Evolutionary conservation across 1,140 invertebrate genomes (phyloP).

Genomic region (Eueides isabella): DNA sequence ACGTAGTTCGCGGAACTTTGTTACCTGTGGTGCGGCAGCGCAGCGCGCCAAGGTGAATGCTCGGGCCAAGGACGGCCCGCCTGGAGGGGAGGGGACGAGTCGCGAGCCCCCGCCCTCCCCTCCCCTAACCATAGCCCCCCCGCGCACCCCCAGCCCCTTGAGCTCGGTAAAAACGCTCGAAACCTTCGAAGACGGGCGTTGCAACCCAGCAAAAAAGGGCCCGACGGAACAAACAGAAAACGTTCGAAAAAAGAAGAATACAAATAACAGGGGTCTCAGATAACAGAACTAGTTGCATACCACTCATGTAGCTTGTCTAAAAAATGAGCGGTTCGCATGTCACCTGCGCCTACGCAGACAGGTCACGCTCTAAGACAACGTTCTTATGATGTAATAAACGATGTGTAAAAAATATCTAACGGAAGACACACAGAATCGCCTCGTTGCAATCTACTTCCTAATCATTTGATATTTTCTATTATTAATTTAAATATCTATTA

Average conservation of each 20-base stretch:
- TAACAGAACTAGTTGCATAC: conserved; percentile 69
- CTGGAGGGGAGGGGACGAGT: conserved; percentile 51
- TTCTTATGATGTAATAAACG: conserved; percentile 71
- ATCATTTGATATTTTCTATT: conserved; percentile 47
- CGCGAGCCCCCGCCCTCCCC: conserved; percentile 41
- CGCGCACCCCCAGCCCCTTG: conserved; percentile 32
- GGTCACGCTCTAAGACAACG: conserved; percentile 55
- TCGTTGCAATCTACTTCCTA: conserved; percentile 49
- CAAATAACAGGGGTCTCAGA: conserved; percentile 71
- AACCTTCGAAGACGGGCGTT: conserved; percentile 71
- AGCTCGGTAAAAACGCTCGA: conserved; percentile 64
- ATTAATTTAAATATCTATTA: conserved; percentile 20
- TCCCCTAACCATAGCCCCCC: conserved; percentile 37
- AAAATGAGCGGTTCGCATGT: conserved; percentile 68
- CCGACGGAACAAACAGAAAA: conserved; percentile 80
- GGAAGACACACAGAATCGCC: conserved; percentile 65
- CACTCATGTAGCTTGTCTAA: conserved; percentile 37
- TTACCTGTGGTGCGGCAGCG: conserved; percentile 78
- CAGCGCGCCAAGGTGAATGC: conserved; percentile 79
- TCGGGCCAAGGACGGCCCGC: conserved; percentile 77
- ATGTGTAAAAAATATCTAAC: conserved; percentile 62
- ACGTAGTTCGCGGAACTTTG: conserved; percentile 80
- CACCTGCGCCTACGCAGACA: conserved; percentile 73
- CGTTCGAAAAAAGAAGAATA: conserved; percentile 61
- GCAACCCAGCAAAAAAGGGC: conserved; percentile 74